These are phyloP conservation scores for Spondyliosoma cantharus DNA, from an alignment of 2,797 vertebrate species.

Conservation along the genomic window DNA sequence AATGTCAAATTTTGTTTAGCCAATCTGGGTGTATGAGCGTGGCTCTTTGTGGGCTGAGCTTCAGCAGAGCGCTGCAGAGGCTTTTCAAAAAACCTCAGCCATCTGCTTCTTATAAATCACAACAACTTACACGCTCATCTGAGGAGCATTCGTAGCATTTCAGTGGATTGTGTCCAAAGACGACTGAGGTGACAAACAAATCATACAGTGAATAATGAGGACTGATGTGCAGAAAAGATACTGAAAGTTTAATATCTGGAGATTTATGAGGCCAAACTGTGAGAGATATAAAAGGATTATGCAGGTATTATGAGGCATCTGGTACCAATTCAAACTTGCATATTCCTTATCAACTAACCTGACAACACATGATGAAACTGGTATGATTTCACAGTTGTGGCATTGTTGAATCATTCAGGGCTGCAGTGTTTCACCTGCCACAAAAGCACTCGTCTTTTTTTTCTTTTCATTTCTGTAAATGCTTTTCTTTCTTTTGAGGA, in stretches of 20 bases:
- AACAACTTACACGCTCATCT: slow-evolving; percentile 37
- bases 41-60: slow-evolving; percentile 58
- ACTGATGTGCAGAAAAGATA: background rate
- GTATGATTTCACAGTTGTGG: background rate
- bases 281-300: slow-evolving; percentile 12
- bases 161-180: slow-evolving; percentile 24
- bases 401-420: background rate
- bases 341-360: slow-evolving; percentile 5
- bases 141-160: slow-evolving; percentile 48
- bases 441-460: no score
- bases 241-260: background rate
- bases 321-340: slow-evolving; percentile 8
- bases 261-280: slow-evolving; percentile 1
- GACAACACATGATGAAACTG: background rate
- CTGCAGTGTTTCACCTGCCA: background rate
- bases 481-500: background rate
- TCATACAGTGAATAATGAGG: background rate
- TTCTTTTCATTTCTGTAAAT: background rate
- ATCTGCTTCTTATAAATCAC: slow-evolving; percentile 62
- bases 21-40: slow-evolving; percentile 45
- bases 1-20: slow-evolving; percentile 70
- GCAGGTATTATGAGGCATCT: slow-evolving; percentile 13
- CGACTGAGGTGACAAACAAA: slow-evolving; percentile 34
- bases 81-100: slow-evolving; percentile 47
- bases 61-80: slow-evolving; percentile 40